These are phyloP conservation scores for Dasyornis broadbenti DNA, from an alignment of 2,113 vertebrate species.

Conservation along the genomic window DNA sequence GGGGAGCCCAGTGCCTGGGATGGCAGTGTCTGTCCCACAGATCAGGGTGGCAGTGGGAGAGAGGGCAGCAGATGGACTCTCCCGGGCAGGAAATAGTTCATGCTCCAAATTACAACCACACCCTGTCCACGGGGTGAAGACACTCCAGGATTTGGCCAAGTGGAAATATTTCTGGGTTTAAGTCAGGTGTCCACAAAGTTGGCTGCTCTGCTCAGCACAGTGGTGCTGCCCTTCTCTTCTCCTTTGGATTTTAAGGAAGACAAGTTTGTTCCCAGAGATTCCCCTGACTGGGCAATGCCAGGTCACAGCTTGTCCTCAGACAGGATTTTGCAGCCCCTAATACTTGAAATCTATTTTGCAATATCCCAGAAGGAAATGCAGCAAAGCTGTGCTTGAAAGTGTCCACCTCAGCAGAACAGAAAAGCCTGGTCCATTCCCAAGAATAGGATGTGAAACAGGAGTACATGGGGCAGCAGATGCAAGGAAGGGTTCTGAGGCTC, in stretches of 20 bases:
- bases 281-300: neutral
- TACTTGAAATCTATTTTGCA: neutral
- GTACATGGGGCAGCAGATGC: fast-evolving
- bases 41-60: fast-evolving
- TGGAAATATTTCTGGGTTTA: neutral
- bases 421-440: neutral
- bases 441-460: neutral
- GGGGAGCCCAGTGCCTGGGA: fast-evolving
- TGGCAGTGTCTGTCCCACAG: neutral
- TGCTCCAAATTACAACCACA: neutral
- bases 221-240: neutral
- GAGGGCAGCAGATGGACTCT: neutral
- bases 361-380: neutral
- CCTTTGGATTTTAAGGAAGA: neutral
- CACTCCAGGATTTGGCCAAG: fast-evolving
- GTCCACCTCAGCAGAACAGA: neutral
- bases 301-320: neutral
- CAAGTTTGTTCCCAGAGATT: neutral
- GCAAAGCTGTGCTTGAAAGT: neutral
- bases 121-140: fast-evolving
- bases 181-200: neutral
- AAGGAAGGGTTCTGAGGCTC: neutral
- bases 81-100: neutral
- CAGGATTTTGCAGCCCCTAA: neutral
- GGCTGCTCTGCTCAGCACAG: neutral